These are phyloP conservation scores for Cygnus buccinator DNA, from an alignment of 2,113 vertebrate genomes.

Conservation along the genomic window DNA sequence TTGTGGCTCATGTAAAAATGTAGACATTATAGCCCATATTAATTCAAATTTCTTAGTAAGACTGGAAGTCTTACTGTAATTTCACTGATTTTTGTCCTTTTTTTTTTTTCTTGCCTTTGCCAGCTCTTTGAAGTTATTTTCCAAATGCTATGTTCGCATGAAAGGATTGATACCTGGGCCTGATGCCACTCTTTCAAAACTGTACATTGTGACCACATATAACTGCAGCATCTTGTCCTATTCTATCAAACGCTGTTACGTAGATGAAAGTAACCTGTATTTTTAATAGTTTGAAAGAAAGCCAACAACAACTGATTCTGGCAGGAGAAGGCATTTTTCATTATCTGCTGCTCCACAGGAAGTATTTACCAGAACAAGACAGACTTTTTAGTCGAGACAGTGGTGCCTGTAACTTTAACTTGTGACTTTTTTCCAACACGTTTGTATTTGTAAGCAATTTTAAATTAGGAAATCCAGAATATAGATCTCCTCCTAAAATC, in stretches of 20 bases:
- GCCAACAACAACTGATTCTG: rapidly evolving
- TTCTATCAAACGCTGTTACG: background rate
- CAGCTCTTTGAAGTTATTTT: background rate
- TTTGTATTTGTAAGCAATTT: background rate
- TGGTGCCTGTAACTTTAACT: background rate
- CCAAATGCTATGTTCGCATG: background rate
- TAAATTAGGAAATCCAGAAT: background rate
- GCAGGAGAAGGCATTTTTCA: background rate
- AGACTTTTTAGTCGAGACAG: background rate
- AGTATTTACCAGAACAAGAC: background rate
- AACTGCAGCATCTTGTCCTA: background rate
- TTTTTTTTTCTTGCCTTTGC: background rate
- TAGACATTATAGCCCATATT: background rate
- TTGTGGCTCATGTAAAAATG: background rate
- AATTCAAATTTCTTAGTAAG: background rate
- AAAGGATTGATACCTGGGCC: background rate
- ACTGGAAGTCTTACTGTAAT: background rate
- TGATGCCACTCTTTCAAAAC: background rate
- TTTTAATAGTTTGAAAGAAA: background rate
- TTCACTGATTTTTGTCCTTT: background rate
- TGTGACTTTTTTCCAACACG: background rate
- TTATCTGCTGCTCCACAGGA: background rate
- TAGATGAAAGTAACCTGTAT: background rate
- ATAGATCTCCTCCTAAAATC: background rate
- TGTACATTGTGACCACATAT: background rate